Base-by-base conservation (phyloP, 2,113 vertebrate genomes). In the Odontesthes bonariensis region DNA sequence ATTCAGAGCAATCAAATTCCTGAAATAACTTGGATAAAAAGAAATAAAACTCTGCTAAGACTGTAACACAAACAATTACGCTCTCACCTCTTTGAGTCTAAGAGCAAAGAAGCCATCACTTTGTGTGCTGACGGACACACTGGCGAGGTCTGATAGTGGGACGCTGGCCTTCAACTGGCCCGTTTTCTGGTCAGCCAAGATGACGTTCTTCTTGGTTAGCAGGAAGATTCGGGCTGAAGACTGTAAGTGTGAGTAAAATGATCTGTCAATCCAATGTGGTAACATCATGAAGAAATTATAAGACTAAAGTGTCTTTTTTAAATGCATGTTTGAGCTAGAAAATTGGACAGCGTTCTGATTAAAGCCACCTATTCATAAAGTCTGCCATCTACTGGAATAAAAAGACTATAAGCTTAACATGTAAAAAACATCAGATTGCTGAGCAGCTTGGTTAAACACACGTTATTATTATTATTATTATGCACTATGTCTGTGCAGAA, bases 141-240 rank as follows among this genome's bases (percentile, higher is more conserved):
- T 98, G 51, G 92, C 94, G 64, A 99, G 94, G 69, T 99, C 98
- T 3, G 93, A 94, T 82, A 99, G 90, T 0, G 97, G 96, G 53
- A 99, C 95, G 60, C 96, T 97, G 27, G 95, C 95, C 86, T 99
- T 99, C 81, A 99, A 95, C 69, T 97, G 96, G 16, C 98, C 97
- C 0, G 97, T 97, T 86, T 99, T 99, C 84, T 97, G 97, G 91
- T 99, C 98, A 4, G 96, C 98, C 75, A 99, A 95, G 42, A 99
- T 92, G 19, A 99, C 93, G 0, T 94, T 97, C 63, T 95, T 98
- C 88, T 97, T 98, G n/a, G 98, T 99, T 87, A 99, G 85, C 74
- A 99, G 93, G 93, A 99, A 98, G 88, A 99, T 95, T 62, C 98
- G 94, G 72, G 96, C 92, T 0, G 96, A 94, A 53, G 96, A 93